phyloP scores from a whole-genome alignment of 2,113 vertebrate species.

The Leiothrix lutea region DNA sequence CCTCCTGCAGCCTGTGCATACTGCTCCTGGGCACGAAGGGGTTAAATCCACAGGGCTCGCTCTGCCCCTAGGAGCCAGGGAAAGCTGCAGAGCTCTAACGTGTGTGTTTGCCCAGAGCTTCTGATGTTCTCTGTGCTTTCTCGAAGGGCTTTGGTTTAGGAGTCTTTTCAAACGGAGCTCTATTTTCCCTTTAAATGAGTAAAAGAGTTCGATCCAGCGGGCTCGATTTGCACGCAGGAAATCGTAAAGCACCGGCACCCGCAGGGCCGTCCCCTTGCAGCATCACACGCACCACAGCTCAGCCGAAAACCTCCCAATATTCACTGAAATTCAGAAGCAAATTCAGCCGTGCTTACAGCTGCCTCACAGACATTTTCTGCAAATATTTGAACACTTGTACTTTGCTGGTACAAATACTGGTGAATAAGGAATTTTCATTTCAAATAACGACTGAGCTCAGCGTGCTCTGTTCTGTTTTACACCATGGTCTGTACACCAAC shows the following conservation, averaged over 20 bases:
- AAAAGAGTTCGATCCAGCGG: not conserved
- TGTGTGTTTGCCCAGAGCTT: not conserved
- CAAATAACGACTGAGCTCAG: not conserved
- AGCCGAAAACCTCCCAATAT: not conserved
- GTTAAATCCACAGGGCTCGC: not conserved
- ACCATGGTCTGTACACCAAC: rapidly evolving
- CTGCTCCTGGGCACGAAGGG: not conserved
- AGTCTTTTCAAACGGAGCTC: not conserved
- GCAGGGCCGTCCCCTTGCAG: not conserved
- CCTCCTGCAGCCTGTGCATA: not conserved
- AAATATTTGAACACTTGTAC: constrained; percentile 37
- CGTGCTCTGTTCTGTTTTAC: rapidly evolving
- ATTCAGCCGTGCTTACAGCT: not conserved
- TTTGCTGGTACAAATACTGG: not conserved
- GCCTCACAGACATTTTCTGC: not conserved
- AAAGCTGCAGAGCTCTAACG: not conserved
- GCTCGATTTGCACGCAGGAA: not conserved
- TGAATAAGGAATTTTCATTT: not conserved
- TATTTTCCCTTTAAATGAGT: not conserved
- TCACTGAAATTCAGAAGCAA: not conserved
- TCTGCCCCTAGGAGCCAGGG: not conserved
- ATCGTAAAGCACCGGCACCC: not conserved
- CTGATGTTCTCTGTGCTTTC: not conserved
- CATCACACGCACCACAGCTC: not conserved
- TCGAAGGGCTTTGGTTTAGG: not conserved